A percentile compares a stretch with the other conserved stretches of the same genome.
Evolutionary conservation across 2,888 invertebrate species (phyloP).

Genomic region (Exocentrus adspersus): DNA sequence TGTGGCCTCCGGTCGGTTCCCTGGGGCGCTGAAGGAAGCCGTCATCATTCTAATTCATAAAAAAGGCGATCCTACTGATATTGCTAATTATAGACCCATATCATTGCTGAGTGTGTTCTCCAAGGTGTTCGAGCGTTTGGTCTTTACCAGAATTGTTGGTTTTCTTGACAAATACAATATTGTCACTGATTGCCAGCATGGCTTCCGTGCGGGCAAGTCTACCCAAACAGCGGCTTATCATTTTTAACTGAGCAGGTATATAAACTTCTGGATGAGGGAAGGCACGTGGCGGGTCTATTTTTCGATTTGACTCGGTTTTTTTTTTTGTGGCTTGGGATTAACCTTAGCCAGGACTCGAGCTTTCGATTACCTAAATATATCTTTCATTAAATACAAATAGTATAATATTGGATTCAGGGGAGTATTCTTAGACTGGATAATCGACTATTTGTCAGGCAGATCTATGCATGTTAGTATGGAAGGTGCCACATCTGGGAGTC

Average conservation of each 20-base stretch:
- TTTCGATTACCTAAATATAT: conserved; percentile 12
- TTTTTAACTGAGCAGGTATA: conserved; percentile 1
- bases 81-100: background rate
- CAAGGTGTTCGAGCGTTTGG: background rate
- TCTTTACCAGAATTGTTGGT: background rate
- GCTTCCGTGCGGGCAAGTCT: conserved; percentile 9
- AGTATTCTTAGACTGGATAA: conserved; percentile 66
- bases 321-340: too few relatives aligned
- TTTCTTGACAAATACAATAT: background rate
- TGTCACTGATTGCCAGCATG: background rate
- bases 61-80: background rate
- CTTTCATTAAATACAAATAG: conserved; percentile 22
- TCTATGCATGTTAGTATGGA: background rate
- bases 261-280: background rate
- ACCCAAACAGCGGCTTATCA: conserved; percentile 6
- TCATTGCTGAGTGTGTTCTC: background rate
- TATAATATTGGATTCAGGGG: conserved; percentile 23
- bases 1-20: background rate
- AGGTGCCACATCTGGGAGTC: background rate
- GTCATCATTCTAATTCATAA: background rate
- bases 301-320: conserved; percentile 19
- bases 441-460: background rate
- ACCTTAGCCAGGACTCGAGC: too few relatives aligned
- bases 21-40: background rate
- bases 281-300: conserved; percentile 12